Conservation (phyloP, 2,888 invertebrate species). For the Orchesellides sinensis region DNA sequence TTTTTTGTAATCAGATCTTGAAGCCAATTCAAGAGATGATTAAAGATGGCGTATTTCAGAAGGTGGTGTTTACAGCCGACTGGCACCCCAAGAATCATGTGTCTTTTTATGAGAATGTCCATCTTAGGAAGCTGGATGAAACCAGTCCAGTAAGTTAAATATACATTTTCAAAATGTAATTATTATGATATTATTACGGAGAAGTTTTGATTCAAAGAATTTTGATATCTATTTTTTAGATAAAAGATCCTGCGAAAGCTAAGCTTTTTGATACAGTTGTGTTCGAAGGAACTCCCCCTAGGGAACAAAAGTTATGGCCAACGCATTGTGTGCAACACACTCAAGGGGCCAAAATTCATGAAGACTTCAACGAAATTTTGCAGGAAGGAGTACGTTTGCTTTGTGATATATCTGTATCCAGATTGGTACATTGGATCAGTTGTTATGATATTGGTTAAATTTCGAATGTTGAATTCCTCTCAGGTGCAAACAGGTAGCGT, state of each 20-base stretch:
- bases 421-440: too few species aligned
- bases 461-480: too few species aligned
- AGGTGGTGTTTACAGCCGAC: conserved; percentile 94
- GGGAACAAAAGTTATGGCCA: conserved; percentile 96
- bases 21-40: conserved; percentile 93
- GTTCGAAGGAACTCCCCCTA: conserved; percentile 86
- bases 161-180: conserved; percentile 14
- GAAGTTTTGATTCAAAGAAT: background rate
- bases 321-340: conserved; percentile 96
- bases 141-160: conserved; percentile 78
- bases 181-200: too few species aligned
- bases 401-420: too few species aligned
- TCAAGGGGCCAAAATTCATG: conserved; percentile 96
- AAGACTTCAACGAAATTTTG: conserved; percentile 84
- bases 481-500: too few species aligned
- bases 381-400: conserved; percentile 77
- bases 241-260: conserved; percentile 84
- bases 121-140: conserved; percentile 85
- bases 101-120: conserved; percentile 96
- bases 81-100: conserved; percentile 99
- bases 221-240: conserved; percentile 78
- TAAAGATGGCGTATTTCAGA: conserved; percentile 89
- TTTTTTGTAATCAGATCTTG: conserved; percentile 81
- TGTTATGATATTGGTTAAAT: too few species aligned
- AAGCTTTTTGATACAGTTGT: conserved; percentile 94